phyloP scores from a whole-genome alignment of 2,797 vertebrate genomes.

The Melopsittacus undulatus region DNA sequence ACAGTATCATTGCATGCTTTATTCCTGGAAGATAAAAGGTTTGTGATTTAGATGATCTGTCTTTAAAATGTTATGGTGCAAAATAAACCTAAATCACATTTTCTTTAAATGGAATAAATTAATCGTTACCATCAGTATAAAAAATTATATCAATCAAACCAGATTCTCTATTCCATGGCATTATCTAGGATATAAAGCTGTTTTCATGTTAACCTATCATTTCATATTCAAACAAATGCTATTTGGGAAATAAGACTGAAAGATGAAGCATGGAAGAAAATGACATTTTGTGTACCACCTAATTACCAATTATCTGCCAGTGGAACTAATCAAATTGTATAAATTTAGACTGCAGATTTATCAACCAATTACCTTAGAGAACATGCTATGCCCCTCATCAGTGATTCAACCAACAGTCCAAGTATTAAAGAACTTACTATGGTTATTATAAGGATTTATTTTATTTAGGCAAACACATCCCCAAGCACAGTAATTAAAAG shows the following conservation, averaged over 20 bases:
- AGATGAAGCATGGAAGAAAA: conserved; percentile 69
- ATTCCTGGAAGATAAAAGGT: background rate
- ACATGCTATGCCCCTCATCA: conserved; percentile 28
- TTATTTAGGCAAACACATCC: background rate
- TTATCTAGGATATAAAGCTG: conserved; percentile 71
- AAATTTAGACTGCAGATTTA: conserved; percentile 57
- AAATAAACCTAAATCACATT: conserved; percentile 70
- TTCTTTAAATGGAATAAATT: conserved; percentile 76
- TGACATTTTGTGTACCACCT: conserved; percentile 70
- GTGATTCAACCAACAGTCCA: conserved; percentile 8
- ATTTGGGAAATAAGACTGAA: conserved; percentile 72
- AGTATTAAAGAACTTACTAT: conserved; percentile 12
- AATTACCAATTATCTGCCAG: conserved; percentile 66
- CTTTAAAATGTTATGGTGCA: conserved; percentile 50
- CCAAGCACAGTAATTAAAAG: background rate
- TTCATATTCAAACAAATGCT: conserved; percentile 76
- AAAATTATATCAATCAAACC: conserved; percentile 81
- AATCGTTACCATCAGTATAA: conserved; percentile 78
- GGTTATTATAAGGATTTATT: background rate
- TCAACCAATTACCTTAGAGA: conserved; percentile 58
- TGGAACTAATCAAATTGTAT: conserved; percentile 69
- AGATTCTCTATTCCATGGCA: conserved; percentile 78
- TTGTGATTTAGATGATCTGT: conserved; percentile 30
- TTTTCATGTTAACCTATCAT: conserved; percentile 70
- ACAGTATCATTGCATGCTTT: background rate